Percentiles rank a stretch among this genome's conserved stretches.
These are phyloP conservation scores for Nymphalis c-album DNA, from an alignment of 2,888 invertebrate genomes.

Conservation along the genomic window DNA sequence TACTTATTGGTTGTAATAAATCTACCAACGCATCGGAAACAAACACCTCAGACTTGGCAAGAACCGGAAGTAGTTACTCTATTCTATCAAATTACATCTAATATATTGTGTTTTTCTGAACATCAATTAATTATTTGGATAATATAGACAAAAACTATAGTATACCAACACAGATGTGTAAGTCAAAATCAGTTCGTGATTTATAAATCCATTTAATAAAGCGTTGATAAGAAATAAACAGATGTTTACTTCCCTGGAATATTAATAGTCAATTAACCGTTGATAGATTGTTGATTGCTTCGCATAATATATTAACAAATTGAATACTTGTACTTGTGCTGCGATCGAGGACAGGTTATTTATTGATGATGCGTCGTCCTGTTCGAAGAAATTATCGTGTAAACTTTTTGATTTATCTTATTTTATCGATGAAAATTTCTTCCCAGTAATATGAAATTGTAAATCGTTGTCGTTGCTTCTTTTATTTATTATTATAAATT, in stretches of 20 bases:
- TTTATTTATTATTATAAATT: no score
- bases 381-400: background rate
- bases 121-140: no score
- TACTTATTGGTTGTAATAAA: no score
- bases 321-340: constrained; percentile 33
- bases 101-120: no score
- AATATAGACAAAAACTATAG: no score
- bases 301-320: constrained; percentile 36
- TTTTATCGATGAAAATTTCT: background rate
- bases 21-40: no score
- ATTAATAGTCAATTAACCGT: constrained; percentile 36
- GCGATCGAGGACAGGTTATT: constrained; percentile 16
- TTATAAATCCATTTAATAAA: constrained; percentile 13
- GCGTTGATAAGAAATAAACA: constrained; percentile 30
- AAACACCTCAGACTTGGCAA: no score
- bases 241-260: constrained; percentile 35
- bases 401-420: background rate
- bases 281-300: constrained; percentile 36
- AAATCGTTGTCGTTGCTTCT: no score
- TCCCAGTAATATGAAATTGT: no score
- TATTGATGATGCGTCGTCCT: constrained; percentile 1
- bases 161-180: no score
- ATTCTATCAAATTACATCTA: no score
- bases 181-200: background rate
- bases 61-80: no score